Conservation (phyloP, 1,140 invertebrate genomes). For the Heliconius melpomene region DNA sequence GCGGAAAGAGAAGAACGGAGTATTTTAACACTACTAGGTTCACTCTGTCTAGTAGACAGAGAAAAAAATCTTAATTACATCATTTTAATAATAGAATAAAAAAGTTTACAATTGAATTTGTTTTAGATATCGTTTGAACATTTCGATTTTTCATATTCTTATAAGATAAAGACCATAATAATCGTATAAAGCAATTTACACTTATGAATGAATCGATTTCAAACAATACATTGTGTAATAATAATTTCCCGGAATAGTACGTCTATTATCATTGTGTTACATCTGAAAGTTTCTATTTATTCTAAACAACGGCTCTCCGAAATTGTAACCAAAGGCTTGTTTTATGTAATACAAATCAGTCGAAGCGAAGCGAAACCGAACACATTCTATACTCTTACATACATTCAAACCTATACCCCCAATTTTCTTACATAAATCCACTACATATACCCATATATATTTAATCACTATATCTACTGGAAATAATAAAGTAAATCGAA, state of each 20-base stretch:
- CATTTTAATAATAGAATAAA: conserved; percentile 1
- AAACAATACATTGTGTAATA: conserved; percentile 37
- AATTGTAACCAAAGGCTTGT: conserved; percentile 35
- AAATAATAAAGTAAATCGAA: too few species aligned
- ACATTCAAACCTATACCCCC: too few species aligned
- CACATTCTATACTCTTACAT: background rate
- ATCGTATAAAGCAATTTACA: conserved; percentile 16
- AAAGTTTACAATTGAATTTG: background rate
- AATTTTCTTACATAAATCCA: too few species aligned
- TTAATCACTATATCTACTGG: too few species aligned
- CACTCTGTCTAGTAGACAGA: too few species aligned
- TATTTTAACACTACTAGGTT: too few species aligned
- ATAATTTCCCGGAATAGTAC: conserved; percentile 41
- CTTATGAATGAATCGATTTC: conserved; percentile 28
- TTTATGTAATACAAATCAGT: conserved; percentile 36
- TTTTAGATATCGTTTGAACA: background rate
- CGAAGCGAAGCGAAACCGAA: conserved; percentile 1
- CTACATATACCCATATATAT: too few species aligned
- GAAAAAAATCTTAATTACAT: background rate
- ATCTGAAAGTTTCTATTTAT: conserved; percentile 42
- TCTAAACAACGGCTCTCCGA: conserved; percentile 35
- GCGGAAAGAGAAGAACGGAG: too few species aligned
- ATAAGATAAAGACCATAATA: background rate
- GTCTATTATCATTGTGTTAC: conserved; percentile 41
- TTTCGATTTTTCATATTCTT: background rate